A percentile compares a stretch with the other conserved stretches of the same genome.
Conservation (phyloP, 2,888 invertebrate genomes). For the Macrophya alboannulata region DNA sequence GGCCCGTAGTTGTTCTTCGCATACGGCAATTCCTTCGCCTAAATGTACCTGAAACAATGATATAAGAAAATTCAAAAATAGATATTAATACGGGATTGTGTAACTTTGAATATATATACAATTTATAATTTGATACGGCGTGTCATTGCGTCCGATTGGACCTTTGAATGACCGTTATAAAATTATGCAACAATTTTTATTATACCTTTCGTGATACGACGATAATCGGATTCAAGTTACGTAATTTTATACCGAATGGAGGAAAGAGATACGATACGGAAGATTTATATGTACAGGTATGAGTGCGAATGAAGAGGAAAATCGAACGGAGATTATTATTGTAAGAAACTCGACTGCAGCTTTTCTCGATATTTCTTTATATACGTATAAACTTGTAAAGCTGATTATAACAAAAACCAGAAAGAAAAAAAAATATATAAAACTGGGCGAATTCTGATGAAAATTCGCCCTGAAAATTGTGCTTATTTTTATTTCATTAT, state of each 20-base stretch:
- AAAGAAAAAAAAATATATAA: too few relatives aligned
- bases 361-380: too few relatives aligned
- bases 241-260: background rate
- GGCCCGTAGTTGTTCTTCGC: constrained; percentile 86
- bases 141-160: background rate
- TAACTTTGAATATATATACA: constrained; percentile 39
- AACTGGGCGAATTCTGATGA: too few relatives aligned
- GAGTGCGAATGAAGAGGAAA: background rate
- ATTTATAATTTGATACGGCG: background rate
- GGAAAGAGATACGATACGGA: background rate
- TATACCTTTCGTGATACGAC: background rate
- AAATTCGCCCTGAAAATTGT: too few relatives aligned
- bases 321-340: background rate
- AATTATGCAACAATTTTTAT: background rate
- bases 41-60: constrained; percentile 84
- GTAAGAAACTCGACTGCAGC: background rate
- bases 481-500: too few relatives aligned
- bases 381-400: too few relatives aligned
- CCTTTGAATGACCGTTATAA: background rate
- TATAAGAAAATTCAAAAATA: constrained; percentile 15
- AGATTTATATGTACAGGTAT: background rate
- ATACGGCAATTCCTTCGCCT: constrained; percentile 88
- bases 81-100: background rate
- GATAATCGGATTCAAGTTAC: constrained; percentile 9
- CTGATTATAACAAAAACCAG: too few relatives aligned